Evolutionary conservation across 2,888 invertebrate genomes (phyloP).

Genomic region (Kryphioiulus occultus): DNA sequence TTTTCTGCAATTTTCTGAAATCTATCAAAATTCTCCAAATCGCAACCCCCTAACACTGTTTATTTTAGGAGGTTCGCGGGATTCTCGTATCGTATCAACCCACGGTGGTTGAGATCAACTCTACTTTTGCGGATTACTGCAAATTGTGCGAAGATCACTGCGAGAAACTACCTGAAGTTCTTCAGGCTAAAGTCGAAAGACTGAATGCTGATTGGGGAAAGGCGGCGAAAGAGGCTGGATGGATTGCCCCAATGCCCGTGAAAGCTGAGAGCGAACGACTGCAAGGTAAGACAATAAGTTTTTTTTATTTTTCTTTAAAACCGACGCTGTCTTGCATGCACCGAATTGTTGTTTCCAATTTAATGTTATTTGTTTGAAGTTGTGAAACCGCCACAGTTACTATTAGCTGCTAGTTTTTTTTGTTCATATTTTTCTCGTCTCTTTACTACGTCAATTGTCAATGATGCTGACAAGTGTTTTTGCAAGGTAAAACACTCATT

Average conservation of each 20-base stretch:
- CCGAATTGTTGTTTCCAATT: too few species aligned
- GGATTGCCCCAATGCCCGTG: background rate
- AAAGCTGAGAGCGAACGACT: slow-evolving; percentile 40
- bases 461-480: too few species aligned
- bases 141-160: slow-evolving; percentile 42
- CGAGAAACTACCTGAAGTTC: background rate
- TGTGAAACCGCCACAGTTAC: too few species aligned
- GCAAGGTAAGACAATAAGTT: slow-evolving; percentile 12
- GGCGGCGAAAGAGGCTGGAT: slow-evolving; percentile 14
- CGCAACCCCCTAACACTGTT: background rate
- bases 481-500: too few species aligned
- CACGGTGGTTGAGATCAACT: slow-evolving; percentile 21
- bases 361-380: too few species aligned
- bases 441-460: too few species aligned
- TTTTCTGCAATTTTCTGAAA: background rate
- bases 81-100: slow-evolving; percentile 41
- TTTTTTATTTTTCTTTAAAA: background rate
- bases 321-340: background rate
- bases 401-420: too few species aligned
- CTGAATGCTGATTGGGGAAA: slow-evolving; percentile 21
- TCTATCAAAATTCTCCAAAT: background rate
- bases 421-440: too few species aligned
- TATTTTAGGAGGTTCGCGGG: slow-evolving; percentile 37
- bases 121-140: background rate
- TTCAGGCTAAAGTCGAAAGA: background rate